Evolutionary conservation across 2,888 invertebrate genomes (phyloP).

Genomic region (Thera obeliscata): DNA sequence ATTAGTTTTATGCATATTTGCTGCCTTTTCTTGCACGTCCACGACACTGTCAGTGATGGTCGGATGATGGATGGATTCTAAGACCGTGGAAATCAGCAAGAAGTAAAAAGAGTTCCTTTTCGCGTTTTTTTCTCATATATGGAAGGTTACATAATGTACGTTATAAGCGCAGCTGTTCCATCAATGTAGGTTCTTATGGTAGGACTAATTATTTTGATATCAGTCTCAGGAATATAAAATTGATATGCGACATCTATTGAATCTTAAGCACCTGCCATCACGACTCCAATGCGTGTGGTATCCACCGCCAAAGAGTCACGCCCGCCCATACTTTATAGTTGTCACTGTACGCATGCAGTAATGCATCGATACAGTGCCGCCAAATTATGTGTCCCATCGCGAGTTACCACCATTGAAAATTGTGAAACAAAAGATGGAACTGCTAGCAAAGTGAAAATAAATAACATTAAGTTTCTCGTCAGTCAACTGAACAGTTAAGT

Average conservation of each 20-base stretch:
- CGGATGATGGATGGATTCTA: too few species aligned
- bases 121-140: not conserved
- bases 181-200: not conserved
- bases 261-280: conserved; percentile 35
- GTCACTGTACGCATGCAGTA: conserved; percentile 28
- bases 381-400: not conserved
- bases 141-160: not conserved
- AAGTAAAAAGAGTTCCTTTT: too few species aligned
- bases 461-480: not conserved
- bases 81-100: too few species aligned
- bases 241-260: conserved; percentile 32
- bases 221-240: not conserved
- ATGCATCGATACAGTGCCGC: not conserved
- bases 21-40: too few species aligned
- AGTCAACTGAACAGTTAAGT: not conserved
- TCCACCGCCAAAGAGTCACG: conserved; percentile 49
- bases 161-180: not conserved
- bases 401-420: not conserved
- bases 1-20: too few species aligned
- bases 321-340: conserved; percentile 42
- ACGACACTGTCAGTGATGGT: too few species aligned
- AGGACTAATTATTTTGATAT: not conserved
- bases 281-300: conserved; percentile 33
- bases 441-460: not conserved
- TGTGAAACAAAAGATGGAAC: not conserved